Base-by-base conservation (phyloP, 37 sponge, comb jelly and placozoan species). In the Oopsacas minuta region DNA sequence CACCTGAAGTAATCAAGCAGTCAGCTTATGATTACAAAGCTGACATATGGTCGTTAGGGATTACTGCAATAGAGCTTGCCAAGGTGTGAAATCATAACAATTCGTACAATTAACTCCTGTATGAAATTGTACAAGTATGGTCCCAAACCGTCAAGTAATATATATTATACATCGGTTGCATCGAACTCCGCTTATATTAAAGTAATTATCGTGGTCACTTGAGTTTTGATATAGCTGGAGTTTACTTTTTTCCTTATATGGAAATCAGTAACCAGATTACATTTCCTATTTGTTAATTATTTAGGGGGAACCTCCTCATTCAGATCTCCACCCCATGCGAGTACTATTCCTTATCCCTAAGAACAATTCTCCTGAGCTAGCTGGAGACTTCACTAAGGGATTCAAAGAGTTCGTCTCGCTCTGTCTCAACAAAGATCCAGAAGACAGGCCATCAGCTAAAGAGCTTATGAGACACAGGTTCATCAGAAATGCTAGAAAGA, bases 11-110 rank as follows among this genome's bases (percentile, higher is more conserved):
- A 37, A 86, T 89, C 42, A 36, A 46, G 28, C 83, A 84, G 83
- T 89, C 83, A 20, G 83, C 86, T 0, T 88, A 82, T 51, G 83
- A 82, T 23, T 82, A 37, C 22, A 82, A 95, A 90, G 95, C 99
- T 30, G 99, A 97, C 39, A 94, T 97, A 52, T 97, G 99, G 99
- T 97, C 99, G 22, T 88, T 97, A 35, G 99, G 99, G 0, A 97
- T 97, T 52, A 97, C 97, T 37, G 97, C 97, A 0, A 97, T 97
- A 46, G 97, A 97, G 82, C 84, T 97, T 83, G 94, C 97, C 7
- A 85, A 97, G 75, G 75, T 61, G n/a, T n/a, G n/a, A n/a, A n/a
- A n/a, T n/a, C n/a, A n/a, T n/a, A n/a, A n/a, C n/a, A n/a, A n/a
- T n/a, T n/a, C n/a, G n/a, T n/a, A n/a, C n/a, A n/a, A n/a, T n/a